Evolutionary conservation across 2,113 vertebrate genomes (phyloP).

Genomic region (Rostratula benghalensis): DNA sequence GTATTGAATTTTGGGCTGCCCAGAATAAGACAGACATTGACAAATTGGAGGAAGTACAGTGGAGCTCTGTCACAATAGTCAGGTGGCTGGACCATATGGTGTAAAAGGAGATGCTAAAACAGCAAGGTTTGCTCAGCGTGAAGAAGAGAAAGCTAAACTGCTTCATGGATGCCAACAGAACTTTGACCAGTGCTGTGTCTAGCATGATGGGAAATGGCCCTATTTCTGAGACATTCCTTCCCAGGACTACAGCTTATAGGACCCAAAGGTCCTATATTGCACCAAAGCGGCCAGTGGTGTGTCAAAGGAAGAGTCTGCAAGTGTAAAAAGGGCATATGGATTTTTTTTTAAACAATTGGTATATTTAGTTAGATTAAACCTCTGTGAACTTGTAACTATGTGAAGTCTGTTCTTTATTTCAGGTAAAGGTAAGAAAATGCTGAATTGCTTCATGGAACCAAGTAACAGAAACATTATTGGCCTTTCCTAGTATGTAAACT

Average conservation of each 20-base stretch:
- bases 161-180: background rate
- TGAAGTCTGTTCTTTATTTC: background rate
- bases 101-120: background rate
- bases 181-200: background rate
- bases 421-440: background rate
- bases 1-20: background rate
- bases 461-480: background rate
- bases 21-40: background rate
- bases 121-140: background rate
- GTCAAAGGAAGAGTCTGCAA: background rate
- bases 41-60: background rate
- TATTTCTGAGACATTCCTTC: background rate
- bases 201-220: background rate
- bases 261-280: background rate
- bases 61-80: background rate
- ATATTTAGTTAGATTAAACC: background rate
- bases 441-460: background rate
- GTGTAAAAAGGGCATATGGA: background rate
- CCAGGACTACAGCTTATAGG: background rate
- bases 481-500: background rate
- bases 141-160: background rate
- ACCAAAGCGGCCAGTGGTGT: background rate
- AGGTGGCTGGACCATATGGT: background rate
- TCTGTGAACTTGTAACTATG: background rate
- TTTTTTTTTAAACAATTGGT: background rate